Evolutionary conservation across 2,113 vertebrate species (phyloP).

Genomic region (Psophia crepitans): DNA sequence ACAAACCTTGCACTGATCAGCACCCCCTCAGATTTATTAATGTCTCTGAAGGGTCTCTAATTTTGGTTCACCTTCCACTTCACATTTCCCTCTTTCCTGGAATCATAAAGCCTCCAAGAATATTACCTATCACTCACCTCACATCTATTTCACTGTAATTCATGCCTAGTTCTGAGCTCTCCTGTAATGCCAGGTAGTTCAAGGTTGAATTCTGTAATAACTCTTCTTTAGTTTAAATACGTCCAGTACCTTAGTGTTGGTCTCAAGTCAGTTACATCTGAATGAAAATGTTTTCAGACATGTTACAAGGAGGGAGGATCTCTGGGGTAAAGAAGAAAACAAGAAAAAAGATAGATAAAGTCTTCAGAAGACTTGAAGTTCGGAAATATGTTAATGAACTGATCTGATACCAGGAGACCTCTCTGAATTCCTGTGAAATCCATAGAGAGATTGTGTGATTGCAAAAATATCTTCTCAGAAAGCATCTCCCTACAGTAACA

Average conservation of each 20-base stretch:
- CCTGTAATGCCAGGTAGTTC: background rate
- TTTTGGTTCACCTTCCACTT: background rate
- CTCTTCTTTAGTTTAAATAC: background rate
- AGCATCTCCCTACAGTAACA: background rate
- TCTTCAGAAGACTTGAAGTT: background rate
- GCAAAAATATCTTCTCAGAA: background rate
- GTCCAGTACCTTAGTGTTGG: background rate
- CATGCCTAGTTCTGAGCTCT: background rate
- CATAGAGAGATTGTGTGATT: background rate
- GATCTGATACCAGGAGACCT: background rate
- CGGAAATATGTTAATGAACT: background rate
- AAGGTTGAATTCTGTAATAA: constrained; percentile 16
- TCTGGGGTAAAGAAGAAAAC: background rate
- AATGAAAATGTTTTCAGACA: background rate
- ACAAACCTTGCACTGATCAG: background rate
- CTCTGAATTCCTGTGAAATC: background rate
- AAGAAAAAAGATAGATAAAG: background rate
- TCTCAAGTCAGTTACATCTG: background rate
- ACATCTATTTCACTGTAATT: background rate
- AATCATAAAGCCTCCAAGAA: constrained; percentile 7
- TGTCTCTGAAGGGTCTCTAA: background rate
- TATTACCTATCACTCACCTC: constrained; percentile 17
- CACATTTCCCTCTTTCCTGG: background rate
- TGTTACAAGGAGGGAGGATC: background rate
- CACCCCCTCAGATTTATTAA: constrained; percentile 19